phyloP scores from a whole-genome alignment of 1,140 invertebrate genomes.

The Drosophila obscura region DNA sequence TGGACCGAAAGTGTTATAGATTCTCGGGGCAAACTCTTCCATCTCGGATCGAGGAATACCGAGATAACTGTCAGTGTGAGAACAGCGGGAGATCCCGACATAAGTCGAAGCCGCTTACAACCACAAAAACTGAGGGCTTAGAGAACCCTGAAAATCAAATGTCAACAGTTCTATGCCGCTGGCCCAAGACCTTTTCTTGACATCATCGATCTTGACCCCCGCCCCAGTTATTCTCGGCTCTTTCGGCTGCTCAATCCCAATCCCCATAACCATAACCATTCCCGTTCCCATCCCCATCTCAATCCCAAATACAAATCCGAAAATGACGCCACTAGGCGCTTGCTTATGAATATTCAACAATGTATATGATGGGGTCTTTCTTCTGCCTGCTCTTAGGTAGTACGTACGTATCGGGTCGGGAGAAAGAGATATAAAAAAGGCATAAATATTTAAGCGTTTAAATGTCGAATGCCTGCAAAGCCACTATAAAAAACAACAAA shows the following conservation, averaged over 20 bases:
- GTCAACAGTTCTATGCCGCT: constrained; percentile 67
- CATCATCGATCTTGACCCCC: constrained; percentile 78
- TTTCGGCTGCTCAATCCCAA: background rate
- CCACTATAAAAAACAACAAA: constrained; percentile 58
- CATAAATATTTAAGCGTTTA: constrained; percentile 76
- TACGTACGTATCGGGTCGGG: constrained; percentile 9
- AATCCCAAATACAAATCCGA: constrained; percentile 50
- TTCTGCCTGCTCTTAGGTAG: constrained; percentile 37
- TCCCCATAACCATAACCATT: background rate
- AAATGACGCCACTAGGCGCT: constrained; percentile 73
- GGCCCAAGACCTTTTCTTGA: constrained; percentile 63
- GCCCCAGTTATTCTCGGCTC: constrained; percentile 56
- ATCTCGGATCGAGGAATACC: constrained; percentile 7
- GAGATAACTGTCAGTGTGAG: constrained; percentile 34
- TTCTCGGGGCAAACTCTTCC: constrained; percentile 35
- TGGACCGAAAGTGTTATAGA: constrained; percentile 54
- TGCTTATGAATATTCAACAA: constrained; percentile 75
- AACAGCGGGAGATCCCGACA: constrained; percentile 52
- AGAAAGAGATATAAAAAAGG: constrained; percentile 66
- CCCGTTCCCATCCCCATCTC: background rate
- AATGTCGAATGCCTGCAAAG: constrained; percentile 71
- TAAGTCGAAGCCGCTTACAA: constrained; percentile 50
- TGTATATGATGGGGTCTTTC: constrained; percentile 28
- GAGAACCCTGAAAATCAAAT: constrained; percentile 53
- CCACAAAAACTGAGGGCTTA: constrained; percentile 12